Evolutionary conservation across 2,797 vertebrate genomes (phyloP).

Genomic region (Enteromius afrohamiltoni): DNA sequence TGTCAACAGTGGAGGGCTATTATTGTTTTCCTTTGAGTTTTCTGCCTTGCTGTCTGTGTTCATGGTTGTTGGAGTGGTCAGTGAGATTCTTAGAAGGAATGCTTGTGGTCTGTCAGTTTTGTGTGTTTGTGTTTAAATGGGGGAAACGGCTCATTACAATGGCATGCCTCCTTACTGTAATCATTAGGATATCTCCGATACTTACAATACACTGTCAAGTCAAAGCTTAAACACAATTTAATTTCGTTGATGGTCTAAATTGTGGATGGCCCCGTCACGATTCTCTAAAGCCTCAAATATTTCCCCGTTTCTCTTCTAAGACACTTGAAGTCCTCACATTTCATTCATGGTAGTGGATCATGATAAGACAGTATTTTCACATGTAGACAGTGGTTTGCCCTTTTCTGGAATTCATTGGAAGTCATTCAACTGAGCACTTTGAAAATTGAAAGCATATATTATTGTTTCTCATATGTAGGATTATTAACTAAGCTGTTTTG

Average conservation of each 20-base stretch:
- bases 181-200: neutral
- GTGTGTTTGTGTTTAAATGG: constrained; percentile 11
- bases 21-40: neutral
- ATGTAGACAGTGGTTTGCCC: neutral
- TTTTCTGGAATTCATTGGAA: constrained; percentile 6
- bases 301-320: neutral
- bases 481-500: neutral
- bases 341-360: neutral
- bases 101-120: constrained; percentile 1
- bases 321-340: neutral
- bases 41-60: constrained; percentile 11
- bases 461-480: neutral
- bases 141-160: neutral
- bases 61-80: neutral
- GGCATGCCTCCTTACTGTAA: constrained; percentile 9
- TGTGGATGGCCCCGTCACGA: neutral
- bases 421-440: constrained; percentile 23
- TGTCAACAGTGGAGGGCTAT: neutral
- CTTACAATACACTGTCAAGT: neutral
- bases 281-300: neutral
- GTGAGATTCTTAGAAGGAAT: constrained; percentile 10
- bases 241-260: neutral
- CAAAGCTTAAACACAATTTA: neutral
- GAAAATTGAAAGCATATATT: neutral
- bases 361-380: neutral